These are phyloP conservation scores for Colossoma macropomum DNA, from an alignment of 2,113 vertebrate genomes.

Conservation along the genomic window DNA sequence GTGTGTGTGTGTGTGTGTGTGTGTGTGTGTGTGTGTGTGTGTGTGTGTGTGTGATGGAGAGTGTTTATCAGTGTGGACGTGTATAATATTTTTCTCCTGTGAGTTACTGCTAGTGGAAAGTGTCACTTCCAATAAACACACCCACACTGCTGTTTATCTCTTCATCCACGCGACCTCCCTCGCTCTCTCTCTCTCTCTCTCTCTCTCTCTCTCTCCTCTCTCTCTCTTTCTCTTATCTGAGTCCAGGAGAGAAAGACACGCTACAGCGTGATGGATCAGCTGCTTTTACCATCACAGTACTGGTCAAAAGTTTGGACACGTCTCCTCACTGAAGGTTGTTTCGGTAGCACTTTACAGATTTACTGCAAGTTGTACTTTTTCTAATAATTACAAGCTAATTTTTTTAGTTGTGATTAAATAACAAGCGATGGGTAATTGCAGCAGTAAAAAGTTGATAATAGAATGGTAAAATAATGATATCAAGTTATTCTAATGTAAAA, in stretches of 20 bases:
- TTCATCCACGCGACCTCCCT: slow-evolving; percentile 3
- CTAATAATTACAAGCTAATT: too few relatives aligned
- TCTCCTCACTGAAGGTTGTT: too few relatives aligned
- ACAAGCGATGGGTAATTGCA: too few relatives aligned
- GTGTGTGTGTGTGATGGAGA: slow-evolving; percentile 2
- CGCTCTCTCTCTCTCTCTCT: not conserved
- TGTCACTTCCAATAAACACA: slow-evolving; percentile 24
- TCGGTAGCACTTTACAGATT: too few relatives aligned
- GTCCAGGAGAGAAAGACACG: not conserved
- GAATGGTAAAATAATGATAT: too few relatives aligned
- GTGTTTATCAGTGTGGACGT: slow-evolving; percentile 14
- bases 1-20: slow-evolving; percentile 7
- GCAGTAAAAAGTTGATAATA: too few relatives aligned
- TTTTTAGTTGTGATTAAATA: too few relatives aligned
- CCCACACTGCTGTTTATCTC: slow-evolving; percentile 28
- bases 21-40: not conserved
- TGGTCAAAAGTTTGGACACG: too few relatives aligned
- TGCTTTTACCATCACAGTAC: not conserved
- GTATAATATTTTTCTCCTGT: slow-evolving; percentile 24
- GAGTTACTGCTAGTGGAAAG: slow-evolving; percentile 3
- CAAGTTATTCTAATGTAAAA: too few relatives aligned
- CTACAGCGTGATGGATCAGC: not conserved
- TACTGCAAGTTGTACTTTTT: too few relatives aligned
- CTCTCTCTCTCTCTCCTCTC: not conserved
- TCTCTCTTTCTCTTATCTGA: slow-evolving; percentile 12